These are phyloP conservation scores for Oceanodroma tethys DNA, from an alignment of 2,113 vertebrate genomes.

Conservation along the genomic window DNA sequence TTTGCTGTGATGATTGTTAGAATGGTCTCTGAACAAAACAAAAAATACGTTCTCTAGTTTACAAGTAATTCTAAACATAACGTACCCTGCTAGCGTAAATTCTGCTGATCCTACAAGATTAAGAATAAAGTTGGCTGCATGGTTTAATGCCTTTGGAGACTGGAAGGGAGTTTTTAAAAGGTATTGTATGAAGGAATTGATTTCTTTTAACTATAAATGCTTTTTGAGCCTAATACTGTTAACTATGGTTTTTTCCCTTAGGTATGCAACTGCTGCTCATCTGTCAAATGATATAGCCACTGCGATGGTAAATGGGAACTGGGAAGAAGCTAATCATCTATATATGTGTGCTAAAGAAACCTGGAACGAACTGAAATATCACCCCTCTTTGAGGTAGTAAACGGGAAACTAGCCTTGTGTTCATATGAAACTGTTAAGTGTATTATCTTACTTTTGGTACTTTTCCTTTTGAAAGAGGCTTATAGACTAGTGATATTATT, in stretches of 20 bases:
- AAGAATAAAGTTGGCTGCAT: background rate
- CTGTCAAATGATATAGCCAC: slow-evolving; percentile 78
- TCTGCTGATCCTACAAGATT: background rate
- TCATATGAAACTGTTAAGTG: background rate
- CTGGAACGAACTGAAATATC: slow-evolving; percentile 78
- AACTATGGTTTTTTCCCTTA: slow-evolving; percentile 6
- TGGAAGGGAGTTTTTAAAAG: background rate
- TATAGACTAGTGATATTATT: background rate
- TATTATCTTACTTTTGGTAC: background rate
- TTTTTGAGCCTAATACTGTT: background rate
- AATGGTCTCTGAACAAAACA: background rate
- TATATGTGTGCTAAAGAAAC: slow-evolving; percentile 74
- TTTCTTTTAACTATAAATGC: background rate
- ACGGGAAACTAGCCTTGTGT: background rate
- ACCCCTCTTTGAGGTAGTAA: slow-evolving; percentile 80
- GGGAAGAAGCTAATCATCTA: slow-evolving; percentile 82
- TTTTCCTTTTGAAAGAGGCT: background rate
- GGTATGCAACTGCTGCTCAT: slow-evolving; percentile 83
- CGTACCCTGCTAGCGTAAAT: background rate
- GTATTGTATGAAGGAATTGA: background rate
- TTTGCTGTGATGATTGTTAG: background rate
- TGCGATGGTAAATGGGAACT: slow-evolving; percentile 82
- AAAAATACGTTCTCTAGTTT: background rate
- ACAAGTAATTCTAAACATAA: background rate
- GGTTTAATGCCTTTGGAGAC: background rate